Percentiles rank a stretch among this genome's conserved stretches.
These are phyloP conservation scores for Monodelphis domestica DNA, from an alignment of 2,797 vertebrate genomes.

Conservation along the genomic window DNA sequence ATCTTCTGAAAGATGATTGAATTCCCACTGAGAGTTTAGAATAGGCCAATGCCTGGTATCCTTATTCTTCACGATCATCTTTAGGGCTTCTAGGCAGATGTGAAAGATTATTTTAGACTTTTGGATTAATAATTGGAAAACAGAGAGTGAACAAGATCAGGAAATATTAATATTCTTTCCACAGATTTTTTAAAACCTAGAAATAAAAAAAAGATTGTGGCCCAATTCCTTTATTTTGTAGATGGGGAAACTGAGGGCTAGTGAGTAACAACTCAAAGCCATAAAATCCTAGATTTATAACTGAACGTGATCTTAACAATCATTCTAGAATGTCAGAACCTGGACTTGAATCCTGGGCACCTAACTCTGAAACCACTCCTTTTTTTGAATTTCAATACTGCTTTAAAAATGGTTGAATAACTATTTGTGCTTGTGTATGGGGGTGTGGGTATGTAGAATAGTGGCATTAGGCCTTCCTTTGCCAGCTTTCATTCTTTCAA, in stretches of 20 bases:
- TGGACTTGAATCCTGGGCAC: not conserved
- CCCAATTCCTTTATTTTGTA: not conserved
- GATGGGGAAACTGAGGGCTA: not conserved
- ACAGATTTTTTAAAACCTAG: not conserved
- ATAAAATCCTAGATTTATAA: not conserved
- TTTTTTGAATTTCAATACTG: not conserved
- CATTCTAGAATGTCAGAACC: not conserved
- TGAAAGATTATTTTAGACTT: not conserved
- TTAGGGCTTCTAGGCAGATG: not conserved
- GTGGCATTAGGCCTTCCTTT: not conserved
- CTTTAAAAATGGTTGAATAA: not conserved
- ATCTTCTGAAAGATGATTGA: not conserved
- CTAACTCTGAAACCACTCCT: not conserved
- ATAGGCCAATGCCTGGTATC: not conserved
- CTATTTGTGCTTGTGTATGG: too few relatives aligned
- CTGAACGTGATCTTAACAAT: not conserved
- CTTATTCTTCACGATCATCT: not conserved
- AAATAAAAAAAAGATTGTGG: not conserved
- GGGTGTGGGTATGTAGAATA: too few relatives aligned
- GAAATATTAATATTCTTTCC: not conserved
- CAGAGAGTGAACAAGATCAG: not conserved
- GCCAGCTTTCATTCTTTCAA: not conserved
- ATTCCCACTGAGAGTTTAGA: not conserved
- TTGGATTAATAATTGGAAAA: not conserved
- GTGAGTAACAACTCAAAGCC: not conserved